phyloP scores from a whole-genome alignment of 2,797 vertebrate genomes.

The Sus cebifrons region DNA sequence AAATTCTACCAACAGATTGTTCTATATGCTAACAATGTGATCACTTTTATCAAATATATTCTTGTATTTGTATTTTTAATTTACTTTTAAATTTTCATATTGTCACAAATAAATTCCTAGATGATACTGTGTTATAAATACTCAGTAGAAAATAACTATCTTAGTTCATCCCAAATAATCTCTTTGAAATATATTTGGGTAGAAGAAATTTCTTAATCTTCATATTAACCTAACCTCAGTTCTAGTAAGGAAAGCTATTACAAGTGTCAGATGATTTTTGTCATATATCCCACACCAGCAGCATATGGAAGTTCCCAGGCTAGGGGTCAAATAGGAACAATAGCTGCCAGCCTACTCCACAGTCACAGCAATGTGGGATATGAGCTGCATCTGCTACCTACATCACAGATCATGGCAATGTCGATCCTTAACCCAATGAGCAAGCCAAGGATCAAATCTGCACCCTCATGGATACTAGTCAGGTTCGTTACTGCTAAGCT shows the following conservation, averaged over 20 bases:
- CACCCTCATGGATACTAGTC: no score
- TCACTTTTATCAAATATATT: slow-evolving; percentile 11
- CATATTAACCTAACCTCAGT: neutral
- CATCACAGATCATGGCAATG: no score
- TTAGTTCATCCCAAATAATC: neutral
- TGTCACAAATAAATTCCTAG: slow-evolving; percentile 3
- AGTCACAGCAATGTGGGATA: no score
- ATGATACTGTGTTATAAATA: neutral
- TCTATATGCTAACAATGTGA: neutral
- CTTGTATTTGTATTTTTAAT: neutral
- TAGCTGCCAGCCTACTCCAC: no score
- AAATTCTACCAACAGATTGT: slow-evolving; percentile 55
- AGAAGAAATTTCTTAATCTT: neutral
- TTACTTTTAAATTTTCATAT: slow-evolving; percentile 50
- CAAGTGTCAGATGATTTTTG: neutral
- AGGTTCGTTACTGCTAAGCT: no score
- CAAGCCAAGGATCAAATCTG: no score
- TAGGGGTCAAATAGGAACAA: no score
- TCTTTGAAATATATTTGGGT: neutral
- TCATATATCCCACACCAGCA: neutral
- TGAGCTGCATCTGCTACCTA: no score
- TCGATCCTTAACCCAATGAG: no score
- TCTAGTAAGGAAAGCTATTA: neutral
- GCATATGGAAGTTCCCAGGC: no score
- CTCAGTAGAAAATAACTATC: neutral